Evolutionary conservation across 2,113 vertebrate genomes (phyloP), one percentile per base, ranked within the genome.

Genomic region (Mastomys natalensis): DNA sequence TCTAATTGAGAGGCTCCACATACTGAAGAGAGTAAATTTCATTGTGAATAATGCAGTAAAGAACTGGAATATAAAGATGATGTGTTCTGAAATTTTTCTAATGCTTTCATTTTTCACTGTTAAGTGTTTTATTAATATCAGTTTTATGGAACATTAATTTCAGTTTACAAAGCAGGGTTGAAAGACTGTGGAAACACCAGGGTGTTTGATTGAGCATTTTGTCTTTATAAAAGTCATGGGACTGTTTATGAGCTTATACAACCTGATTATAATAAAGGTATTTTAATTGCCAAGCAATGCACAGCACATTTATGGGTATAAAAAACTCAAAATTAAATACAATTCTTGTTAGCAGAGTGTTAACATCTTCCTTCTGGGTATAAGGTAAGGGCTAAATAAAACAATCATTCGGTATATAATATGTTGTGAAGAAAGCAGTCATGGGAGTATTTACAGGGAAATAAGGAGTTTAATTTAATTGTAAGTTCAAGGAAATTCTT

Each of bases 111-210:
- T 93, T 96, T 89, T 92, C 45, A 94, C 53, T 88, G n/a, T 84
- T 95, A 76, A 90, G 64, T 73, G 95, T 62, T 77, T 94, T 48
- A 96, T 5, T 26, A 80, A 84, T 87, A 90, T 55, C 80, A 77
- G 40, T 77, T 26, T 92, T 95, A 72, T 55, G 34, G 48, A 94
- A 76, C 53, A 90, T 93, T 84, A 93, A 93, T 91, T 95, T 95
- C 34, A 66, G 51, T 87, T 90, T n/a, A 53, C 76, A 91, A 93
- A 94, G 62, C 60, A 93, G 15, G 68, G 29, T 45, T 95, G 82
- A 94, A 93, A 93, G 43, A 16, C 22, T 81, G 0, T 94, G 84
- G 87, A 80, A 90, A 81, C 51, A 60, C 4, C 53, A 96, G 37
- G 5, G 5, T 94, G 9, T 81, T 8, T 84, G 13, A 80, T 58